Conservation (phyloP, 2,113 vertebrate genomes). For the Emydocephalus ijimae region DNA sequence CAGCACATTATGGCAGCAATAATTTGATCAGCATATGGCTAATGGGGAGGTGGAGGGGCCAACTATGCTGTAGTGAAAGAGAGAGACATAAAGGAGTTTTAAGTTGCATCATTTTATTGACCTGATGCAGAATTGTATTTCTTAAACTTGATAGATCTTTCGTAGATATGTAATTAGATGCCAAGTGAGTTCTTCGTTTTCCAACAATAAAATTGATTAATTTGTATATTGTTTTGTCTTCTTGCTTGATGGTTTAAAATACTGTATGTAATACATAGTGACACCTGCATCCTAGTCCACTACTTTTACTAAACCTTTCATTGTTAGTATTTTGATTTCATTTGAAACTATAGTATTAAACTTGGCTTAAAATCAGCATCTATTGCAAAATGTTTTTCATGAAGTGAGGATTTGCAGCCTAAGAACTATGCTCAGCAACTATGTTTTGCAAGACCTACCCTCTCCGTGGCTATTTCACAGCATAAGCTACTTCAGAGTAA, state of each 20-base stretch:
- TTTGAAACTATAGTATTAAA: neutral
- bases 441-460: neutral
- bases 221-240: neutral
- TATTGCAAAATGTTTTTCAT: neutral
- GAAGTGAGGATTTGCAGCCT: neutral
- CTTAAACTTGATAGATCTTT: neutral
- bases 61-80: neutral
- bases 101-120: neutral
- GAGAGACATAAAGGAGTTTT: neutral
- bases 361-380: neutral
- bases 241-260: neutral
- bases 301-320: neutral
- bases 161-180: neutral
- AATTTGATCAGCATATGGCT: neutral
- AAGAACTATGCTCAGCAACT: neutral
- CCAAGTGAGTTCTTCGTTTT: neutral
- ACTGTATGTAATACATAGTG: neutral
- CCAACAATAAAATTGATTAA: neutral
- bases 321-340: neutral
- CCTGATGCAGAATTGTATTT: neutral
- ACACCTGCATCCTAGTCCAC: neutral
- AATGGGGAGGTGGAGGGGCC: neutral
- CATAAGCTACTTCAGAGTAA: neutral
- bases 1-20: neutral
- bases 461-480: neutral